Evolutionary conservation across 2,888 invertebrate species (phyloP).

Genomic region (Galerucella calmariensis): DNA sequence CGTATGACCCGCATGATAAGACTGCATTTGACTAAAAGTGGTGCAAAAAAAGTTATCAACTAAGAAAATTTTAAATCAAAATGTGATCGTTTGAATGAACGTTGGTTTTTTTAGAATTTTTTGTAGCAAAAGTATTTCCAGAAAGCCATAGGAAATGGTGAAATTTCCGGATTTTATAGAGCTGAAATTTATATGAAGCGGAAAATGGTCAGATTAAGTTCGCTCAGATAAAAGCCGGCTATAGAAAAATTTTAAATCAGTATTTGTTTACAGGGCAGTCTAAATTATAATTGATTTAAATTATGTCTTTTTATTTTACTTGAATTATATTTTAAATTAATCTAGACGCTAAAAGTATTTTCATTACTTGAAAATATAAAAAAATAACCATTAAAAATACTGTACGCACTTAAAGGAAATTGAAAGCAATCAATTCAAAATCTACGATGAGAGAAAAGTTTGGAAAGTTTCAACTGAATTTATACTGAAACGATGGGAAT

Average conservation of each 20-base stretch:
- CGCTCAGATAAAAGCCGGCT: conserved; percentile 27
- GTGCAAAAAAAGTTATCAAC: neutral
- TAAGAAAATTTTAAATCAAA: conserved; percentile 15
- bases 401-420: no score
- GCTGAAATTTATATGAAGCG: conserved; percentile 32
- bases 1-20: no score
- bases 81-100: conserved; percentile 17
- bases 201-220: conserved; percentile 35
- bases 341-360: no score
- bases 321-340: no score
- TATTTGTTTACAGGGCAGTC: conserved; percentile 2
- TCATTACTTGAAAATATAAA: no score
- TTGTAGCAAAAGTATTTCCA: conserved; percentile 26
- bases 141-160: conserved; percentile 30
- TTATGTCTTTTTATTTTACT: no score
- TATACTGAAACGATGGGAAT: no score
- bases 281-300: neutral
- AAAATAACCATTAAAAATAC: no score
- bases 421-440: no score
- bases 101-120: neutral
- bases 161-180: conserved; percentile 33
- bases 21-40: neutral
- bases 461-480: no score
- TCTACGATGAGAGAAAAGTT: no score
- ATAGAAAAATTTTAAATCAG: conserved; percentile 20